Conservation (phyloP, 2,888 invertebrate genomes). For the Callimorpha dominula region DNA sequence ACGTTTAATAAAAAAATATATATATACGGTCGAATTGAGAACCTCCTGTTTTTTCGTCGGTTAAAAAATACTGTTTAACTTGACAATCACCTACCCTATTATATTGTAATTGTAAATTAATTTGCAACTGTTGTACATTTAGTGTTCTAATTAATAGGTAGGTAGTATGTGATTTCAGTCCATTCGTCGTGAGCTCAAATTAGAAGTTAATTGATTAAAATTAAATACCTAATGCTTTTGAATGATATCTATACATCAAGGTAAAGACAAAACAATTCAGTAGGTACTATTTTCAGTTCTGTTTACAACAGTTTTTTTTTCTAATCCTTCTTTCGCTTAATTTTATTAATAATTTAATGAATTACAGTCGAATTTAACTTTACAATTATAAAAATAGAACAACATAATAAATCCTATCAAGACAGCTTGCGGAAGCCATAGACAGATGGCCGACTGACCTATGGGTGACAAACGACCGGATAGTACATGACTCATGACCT, state of each 20-base stretch:
- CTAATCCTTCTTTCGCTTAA: neutral
- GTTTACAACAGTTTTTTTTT: neutral
- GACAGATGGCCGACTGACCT: slow-evolving; percentile 46
- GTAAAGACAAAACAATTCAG: too few relatives aligned
- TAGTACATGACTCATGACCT: slow-evolving; percentile 44
- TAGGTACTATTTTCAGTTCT: neutral
- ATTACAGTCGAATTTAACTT: neutral
- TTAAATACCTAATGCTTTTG: neutral
- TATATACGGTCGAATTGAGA: too few relatives aligned
- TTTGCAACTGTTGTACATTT: neutral
- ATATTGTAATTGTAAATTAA: neutral
- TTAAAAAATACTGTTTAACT: neutral
- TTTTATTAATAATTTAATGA: neutral
- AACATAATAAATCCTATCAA: slow-evolving; percentile 4
- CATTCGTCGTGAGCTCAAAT: too few relatives aligned
- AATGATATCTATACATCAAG: neutral
- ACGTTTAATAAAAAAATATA: too few relatives aligned
- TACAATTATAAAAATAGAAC: neutral
- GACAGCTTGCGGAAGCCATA: slow-evolving; percentile 43
- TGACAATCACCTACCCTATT: neutral
- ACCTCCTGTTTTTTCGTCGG: too few relatives aligned
- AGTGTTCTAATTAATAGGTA: neutral
- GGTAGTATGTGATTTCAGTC: neutral
- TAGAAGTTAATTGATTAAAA: neutral
- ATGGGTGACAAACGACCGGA: slow-evolving; percentile 25